phyloP scores from a whole-genome alignment of 1,140 invertebrate genomes.

The Steinernema khuongi region DNA sequence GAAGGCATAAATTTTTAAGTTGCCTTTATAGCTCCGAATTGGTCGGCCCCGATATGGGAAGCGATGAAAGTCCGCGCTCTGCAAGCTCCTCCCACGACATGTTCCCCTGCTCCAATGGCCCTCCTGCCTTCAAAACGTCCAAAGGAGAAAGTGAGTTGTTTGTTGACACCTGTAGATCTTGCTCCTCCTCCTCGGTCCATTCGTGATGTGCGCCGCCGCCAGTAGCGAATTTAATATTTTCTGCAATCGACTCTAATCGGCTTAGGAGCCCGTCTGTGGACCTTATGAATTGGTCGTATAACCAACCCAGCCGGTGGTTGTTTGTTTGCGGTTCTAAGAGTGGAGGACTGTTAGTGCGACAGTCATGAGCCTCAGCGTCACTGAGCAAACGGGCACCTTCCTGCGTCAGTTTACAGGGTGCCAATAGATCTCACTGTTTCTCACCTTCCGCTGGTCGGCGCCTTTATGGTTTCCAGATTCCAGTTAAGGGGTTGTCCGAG shows the following conservation, averaged over 20 bases:
- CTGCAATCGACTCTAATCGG: constrained; percentile 5
- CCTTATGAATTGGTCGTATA: too few relatives aligned
- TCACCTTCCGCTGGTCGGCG: not conserved
- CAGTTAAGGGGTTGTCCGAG: not conserved
- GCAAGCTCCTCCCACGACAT: not conserved
- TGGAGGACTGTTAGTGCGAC: too few relatives aligned
- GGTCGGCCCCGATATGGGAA: not conserved
- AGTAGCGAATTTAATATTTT: not conserved
- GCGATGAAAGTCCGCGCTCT: constrained; percentile 6
- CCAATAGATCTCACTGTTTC: too few relatives aligned
- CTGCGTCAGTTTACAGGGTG: too few relatives aligned
- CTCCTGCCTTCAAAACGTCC: not conserved
- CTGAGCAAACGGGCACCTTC: too few relatives aligned
- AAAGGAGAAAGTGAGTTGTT: constrained; percentile 2
- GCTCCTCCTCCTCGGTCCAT: not conserved
- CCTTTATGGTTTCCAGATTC: not conserved
- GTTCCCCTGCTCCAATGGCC: not conserved
- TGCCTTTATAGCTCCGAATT: not conserved
- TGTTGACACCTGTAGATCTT: not conserved
- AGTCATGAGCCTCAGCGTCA: too few relatives aligned
- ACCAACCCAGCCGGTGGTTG: too few relatives aligned
- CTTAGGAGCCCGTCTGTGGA: not conserved
- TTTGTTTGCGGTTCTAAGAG: too few relatives aligned
- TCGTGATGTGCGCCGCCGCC: not conserved
- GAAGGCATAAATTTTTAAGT: not conserved